Evolutionary conservation across 2,113 vertebrate species (phyloP).

Genomic region (Callocephalon fimbriatum): DNA sequence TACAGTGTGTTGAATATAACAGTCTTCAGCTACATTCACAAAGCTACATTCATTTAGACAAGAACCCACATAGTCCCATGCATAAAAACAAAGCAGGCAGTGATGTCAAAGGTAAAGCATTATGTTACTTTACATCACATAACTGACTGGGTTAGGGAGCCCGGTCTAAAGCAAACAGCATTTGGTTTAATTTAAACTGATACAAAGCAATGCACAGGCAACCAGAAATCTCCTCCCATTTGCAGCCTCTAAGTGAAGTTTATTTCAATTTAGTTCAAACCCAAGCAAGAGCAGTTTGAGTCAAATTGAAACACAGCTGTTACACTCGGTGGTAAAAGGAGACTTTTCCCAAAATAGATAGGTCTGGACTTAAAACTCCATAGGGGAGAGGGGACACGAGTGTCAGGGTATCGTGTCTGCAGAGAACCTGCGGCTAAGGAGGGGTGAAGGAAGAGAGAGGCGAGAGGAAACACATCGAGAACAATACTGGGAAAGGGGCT

Average conservation of each 20-base stretch:
- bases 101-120: background rate
- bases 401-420: background rate
- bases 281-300: background rate
- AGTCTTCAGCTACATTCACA: background rate
- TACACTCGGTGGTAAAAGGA: background rate
- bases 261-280: background rate
- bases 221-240: background rate
- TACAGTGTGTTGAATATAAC: accelerated
- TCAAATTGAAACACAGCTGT: background rate
- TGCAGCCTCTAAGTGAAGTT: background rate
- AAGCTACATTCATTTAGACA: background rate
- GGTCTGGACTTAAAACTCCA: background rate
- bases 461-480: conserved; percentile 55
- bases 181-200: background rate
- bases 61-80: background rate
- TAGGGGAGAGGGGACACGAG: accelerated
- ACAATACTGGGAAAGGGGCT: conserved; percentile 66
- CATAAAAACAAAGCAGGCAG: background rate
- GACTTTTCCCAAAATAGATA: background rate
- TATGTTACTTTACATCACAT: background rate
- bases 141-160: background rate
- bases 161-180: background rate
- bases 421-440: background rate
- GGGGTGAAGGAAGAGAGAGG: background rate
- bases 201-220: background rate